phyloP scores from a whole-genome alignment of 2,888 invertebrate species.

The Chesias legatella region DNA sequence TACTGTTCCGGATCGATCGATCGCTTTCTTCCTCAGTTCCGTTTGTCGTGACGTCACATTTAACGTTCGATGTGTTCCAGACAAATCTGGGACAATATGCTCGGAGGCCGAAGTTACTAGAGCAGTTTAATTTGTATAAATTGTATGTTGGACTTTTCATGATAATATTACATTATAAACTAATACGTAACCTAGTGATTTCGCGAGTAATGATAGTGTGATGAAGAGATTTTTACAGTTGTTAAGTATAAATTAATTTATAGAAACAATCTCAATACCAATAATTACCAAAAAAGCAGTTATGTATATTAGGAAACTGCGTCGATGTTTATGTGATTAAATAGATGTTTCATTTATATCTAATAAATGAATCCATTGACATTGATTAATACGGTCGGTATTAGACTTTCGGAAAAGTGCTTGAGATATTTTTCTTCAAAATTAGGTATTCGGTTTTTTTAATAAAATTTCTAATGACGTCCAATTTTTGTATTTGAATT shows the following conservation, averaged over 20 bases:
- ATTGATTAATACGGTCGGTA: constrained; percentile 41
- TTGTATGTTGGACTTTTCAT: constrained; percentile 80
- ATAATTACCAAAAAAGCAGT: constrained; percentile 80
- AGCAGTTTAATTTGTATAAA: constrained; percentile 80
- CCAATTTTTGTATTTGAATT: constrained; percentile 31
- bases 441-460: constrained; percentile 19
- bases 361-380: constrained; percentile 38
- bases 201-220: constrained; percentile 77
- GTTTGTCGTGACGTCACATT: constrained; percentile 47
- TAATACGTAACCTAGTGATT: constrained; percentile 80
- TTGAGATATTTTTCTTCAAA: constrained; percentile 38
- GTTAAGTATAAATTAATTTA: constrained; percentile 81
- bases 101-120: constrained; percentile 68
- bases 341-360: constrained; percentile 59
- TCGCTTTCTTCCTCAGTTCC: constrained; percentile 46
- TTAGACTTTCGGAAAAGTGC: constrained; percentile 49
- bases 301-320: constrained; percentile 73
- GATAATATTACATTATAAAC: constrained; percentile 76
- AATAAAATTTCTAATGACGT: constrained; percentile 31
- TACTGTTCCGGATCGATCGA: constrained; percentile 57
- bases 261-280: constrained; percentile 80
- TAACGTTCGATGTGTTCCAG: constrained; percentile 46
- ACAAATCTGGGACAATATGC: constrained; percentile 62
- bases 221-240: constrained; percentile 80
- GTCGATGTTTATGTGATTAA: constrained; percentile 69